Evolutionary conservation across 2,113 vertebrate species (phyloP).

Genomic region (Lontra canadensis): DNA sequence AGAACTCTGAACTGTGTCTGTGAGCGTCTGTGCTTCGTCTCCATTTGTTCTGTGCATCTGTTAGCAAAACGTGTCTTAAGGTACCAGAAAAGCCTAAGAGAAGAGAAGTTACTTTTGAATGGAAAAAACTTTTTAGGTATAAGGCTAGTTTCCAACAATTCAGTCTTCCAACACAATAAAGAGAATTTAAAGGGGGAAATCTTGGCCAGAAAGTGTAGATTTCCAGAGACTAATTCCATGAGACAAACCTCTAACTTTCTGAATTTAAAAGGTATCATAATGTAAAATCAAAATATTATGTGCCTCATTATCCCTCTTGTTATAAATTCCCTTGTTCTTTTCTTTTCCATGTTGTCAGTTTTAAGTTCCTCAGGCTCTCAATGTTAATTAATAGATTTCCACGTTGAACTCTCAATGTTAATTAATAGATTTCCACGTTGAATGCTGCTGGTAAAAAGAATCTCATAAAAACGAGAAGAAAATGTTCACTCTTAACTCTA

Average conservation of each 20-base stretch:
- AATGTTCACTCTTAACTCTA: neutral
- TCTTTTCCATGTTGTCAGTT: neutral
- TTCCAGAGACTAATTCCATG: constrained; percentile 2
- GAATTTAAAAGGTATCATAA: constrained; percentile 26
- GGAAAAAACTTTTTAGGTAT: neutral
- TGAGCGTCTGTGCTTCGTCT: neutral
- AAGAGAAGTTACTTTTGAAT: neutral
- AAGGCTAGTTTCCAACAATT: constrained; percentile 2
- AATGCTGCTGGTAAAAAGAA: neutral
- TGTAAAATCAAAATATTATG: neutral
- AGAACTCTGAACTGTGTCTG: neutral
- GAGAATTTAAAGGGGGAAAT: neutral
- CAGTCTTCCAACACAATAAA: neutral
- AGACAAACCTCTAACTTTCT: neutral
- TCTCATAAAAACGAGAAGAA: neutral
- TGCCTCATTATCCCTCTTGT: neutral
- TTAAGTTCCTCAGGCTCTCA: neutral
- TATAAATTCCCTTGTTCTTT: neutral
- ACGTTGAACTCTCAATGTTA: neutral
- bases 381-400: neutral
- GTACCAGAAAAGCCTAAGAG: neutral
- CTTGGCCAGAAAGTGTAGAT: neutral
- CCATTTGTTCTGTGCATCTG: neutral
- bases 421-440: neutral
- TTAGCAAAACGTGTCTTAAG: neutral